Conservation (phyloP, 2,797 vertebrate species). For the Podargus strigoides region DNA sequence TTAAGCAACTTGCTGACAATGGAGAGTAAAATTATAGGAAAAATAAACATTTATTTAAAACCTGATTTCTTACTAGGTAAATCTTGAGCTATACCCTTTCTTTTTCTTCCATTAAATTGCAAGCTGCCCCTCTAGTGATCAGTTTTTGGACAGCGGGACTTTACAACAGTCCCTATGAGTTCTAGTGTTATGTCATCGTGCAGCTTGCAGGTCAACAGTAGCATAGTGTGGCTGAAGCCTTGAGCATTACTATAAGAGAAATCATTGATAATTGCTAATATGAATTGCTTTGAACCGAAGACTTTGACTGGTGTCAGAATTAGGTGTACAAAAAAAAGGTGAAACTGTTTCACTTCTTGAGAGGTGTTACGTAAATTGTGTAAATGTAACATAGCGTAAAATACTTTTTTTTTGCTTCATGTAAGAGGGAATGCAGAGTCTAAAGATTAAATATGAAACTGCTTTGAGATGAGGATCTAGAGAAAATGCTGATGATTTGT, state of each 20-base stretch:
- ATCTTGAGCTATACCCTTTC: neutral
- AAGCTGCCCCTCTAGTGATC: neutral
- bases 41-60: neutral
- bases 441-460: conserved; percentile 60
- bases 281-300: neutral
- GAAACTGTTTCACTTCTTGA: neutral
- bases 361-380: neutral
- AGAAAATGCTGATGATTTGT: conserved; percentile 56
- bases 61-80: neutral
- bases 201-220: neutral
- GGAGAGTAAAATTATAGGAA: neutral
- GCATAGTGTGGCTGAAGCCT: neutral
- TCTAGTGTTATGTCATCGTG: neutral
- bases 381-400: neutral
- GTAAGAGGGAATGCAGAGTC: conserved; percentile 10
- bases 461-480: conserved; percentile 45
- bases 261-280: neutral
- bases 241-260: neutral
- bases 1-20: neutral
- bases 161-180: neutral
- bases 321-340: neutral
- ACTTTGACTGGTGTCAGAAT: neutral
- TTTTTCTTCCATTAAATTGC: neutral
- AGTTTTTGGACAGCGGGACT: neutral
- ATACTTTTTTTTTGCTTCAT: neutral